Percentiles rank a stretch among this genome's conserved stretches.
phyloP scores from a whole-genome alignment of 2,888 invertebrate species.

The Lithophane semibrunnea region DNA sequence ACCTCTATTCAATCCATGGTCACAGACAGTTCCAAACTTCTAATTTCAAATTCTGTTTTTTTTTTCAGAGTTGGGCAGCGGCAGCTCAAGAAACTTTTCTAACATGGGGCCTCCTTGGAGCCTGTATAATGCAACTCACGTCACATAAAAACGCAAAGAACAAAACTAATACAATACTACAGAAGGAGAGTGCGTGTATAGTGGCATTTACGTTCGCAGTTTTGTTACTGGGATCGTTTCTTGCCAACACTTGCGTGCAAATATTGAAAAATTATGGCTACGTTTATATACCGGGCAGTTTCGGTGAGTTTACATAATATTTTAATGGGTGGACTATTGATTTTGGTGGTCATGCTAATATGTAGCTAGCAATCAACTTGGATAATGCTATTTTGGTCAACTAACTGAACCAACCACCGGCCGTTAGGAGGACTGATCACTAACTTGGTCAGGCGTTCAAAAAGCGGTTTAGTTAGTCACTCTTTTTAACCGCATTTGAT shows the following conservation, averaged over 20 bases:
- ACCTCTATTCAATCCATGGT: conserved; percentile 35
- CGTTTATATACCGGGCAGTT: conserved; percentile 95
- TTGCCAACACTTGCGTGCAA: conserved; percentile 95
- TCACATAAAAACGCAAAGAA: conserved; percentile 94
- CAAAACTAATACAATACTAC: conserved; percentile 85
- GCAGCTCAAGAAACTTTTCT: conserved; percentile 97
- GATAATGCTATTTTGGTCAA: not conserved
- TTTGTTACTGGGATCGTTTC: conserved; percentile 93
- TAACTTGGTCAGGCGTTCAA: not conserved
- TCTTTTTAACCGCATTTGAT: conserved; percentile 4
- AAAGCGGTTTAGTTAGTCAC: conserved; percentile 13
- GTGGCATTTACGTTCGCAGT: conserved; percentile 93
- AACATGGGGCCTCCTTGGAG: conserved; percentile 96
- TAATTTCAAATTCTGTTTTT: conserved; percentile 23
- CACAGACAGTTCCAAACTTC: conserved; percentile 28
- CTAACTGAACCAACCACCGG: too few relatives aligned
- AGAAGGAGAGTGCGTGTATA: conserved; percentile 87
- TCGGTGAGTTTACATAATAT: conserved; percentile 91
- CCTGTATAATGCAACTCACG: conserved; percentile 94
- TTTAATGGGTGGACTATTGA: not conserved
- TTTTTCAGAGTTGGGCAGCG: conserved; percentile 94
- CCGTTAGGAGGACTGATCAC: not conserved
- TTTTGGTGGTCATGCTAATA: not conserved
- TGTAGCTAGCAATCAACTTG: not conserved
- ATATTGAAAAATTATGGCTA: conserved; percentile 94